phyloP scores from a whole-genome alignment of 2,888 invertebrate species.

The Choreutis nemorana region DNA sequence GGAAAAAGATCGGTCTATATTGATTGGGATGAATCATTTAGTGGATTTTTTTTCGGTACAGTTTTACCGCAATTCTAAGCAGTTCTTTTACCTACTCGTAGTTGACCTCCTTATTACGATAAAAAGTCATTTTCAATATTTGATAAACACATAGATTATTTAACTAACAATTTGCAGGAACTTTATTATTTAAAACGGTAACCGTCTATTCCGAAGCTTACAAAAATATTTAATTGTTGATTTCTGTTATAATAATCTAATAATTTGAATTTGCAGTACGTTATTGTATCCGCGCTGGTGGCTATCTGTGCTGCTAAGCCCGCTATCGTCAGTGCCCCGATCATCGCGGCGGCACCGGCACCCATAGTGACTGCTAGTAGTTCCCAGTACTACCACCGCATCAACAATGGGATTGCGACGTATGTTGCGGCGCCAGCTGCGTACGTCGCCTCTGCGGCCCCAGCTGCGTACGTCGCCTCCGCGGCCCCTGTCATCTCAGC shows the following conservation, averaged over 20 bases:
- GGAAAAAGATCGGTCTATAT: no score
- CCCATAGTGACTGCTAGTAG: constrained; percentile 71
- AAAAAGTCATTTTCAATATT: no score
- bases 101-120: no score
- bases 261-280: constrained; percentile 27
- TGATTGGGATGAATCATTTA: no score
- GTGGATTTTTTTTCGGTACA: no score
- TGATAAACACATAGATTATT: no score
- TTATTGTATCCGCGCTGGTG: constrained; percentile 38
- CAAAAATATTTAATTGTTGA: no score
- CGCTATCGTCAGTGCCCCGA: constrained; percentile 29
- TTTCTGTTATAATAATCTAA: background rate
- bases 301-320: constrained; percentile 45
- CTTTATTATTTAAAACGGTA: no score
- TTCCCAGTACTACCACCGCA: constrained; percentile 73
- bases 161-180: no score
- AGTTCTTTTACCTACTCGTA: no score
- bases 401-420: constrained; percentile 62
- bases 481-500: constrained; percentile 24
- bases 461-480: constrained; percentile 26
- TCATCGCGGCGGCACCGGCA: constrained; percentile 30
- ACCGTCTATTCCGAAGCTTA: no score
- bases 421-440: constrained; percentile 50
- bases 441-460: constrained; percentile 29
- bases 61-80: no score